Base-by-base conservation (phyloP, 2,113 vertebrate genomes). In the Aramus guarauna region DNA sequence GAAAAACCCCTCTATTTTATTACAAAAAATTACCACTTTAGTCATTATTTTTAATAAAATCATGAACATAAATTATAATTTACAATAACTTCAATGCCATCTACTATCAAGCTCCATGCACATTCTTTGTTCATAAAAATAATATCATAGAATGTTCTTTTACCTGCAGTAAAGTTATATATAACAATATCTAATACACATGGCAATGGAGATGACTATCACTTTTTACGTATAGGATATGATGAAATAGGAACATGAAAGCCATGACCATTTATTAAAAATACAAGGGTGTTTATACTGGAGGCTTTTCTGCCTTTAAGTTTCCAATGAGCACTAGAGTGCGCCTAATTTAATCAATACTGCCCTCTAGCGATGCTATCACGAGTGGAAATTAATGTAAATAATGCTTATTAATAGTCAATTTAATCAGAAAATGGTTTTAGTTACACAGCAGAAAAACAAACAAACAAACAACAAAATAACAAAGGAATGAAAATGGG, bases 301-400 rank as follows among this genome's bases (percentile, higher is more conserved):
- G 59, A 83, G 84, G 59, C 58, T 87, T 92, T 92, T 88, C 78
- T 81, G 41, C 47, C 77, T 52, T 36, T 17, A 78, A 8, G 8
- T 80, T 90, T 93, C 84, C 85, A 50, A 58, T 36, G 81, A 86
- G 82, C 86, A 80, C 91, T 66, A 78, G 71, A 79, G 81, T 62
- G 92, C 55, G 11, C 62, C 73, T 95, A 78, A 80, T 95, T 93
- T 93, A 69, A 95, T 89, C 95, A 82, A 85, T 94, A 80, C 68
- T 94, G 96, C 97, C 97, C 96, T 96, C 97, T 98, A 96, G 97
- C 22, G 97, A 98, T 77, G 36, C n/a, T 59, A 41, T 41, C 50
- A 64, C 88, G 85, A 95, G 76, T 55, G 71, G 43, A 96, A 80
- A 94, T 84, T 62, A 90, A 93, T 81, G 48, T 81, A 88, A 92